Percentiles rank a stretch among this genome's conserved stretches.
These are phyloP conservation scores for Lycodopsis pacificus DNA, from an alignment of 2,797 vertebrate genomes.

Conservation along the genomic window DNA sequence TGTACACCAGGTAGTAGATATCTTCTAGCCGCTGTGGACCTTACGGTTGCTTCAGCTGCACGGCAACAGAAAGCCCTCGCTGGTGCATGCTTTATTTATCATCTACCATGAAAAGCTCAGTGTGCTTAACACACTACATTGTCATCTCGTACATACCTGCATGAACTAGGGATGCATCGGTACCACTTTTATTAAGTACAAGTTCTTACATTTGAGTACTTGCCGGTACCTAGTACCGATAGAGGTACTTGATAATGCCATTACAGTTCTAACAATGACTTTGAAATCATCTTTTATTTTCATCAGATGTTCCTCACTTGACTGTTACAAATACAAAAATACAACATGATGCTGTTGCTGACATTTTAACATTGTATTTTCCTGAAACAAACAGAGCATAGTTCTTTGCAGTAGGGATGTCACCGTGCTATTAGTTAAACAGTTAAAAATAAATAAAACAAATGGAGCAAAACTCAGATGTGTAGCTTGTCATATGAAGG, in stretches of 20 bases:
- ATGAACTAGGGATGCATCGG: background rate
- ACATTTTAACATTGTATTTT: background rate
- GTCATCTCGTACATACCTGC: slow-evolving; percentile 30
- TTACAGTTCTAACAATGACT: background rate
- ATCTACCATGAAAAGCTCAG: slow-evolving; percentile 44
- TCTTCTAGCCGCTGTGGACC: slow-evolving; percentile 22
- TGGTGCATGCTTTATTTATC: slow-evolving; percentile 68
- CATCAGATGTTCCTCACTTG: background rate
- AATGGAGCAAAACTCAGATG: no score
- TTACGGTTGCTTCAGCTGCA: slow-evolving; percentile 33
- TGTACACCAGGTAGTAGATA: slow-evolving; percentile 23
- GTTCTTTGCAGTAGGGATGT: no score
- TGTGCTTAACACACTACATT: slow-evolving; percentile 43
- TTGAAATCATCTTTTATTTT: background rate
- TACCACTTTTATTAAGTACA: background rate
- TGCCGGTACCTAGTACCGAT: background rate
- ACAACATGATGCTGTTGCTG: background rate
- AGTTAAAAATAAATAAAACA: no score
- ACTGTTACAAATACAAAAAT: background rate
- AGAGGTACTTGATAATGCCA: background rate
- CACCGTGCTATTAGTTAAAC: no score
- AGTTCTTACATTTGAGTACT: background rate
- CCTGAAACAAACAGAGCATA: no score
- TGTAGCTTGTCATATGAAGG: no score
- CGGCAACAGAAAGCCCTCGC: slow-evolving; percentile 42